A percentile compares a stretch with the other conserved stretches of the same genome.
phyloP scores from a whole-genome alignment of 1,140 invertebrate species.

The Saccostrea cuccullata region DNA sequence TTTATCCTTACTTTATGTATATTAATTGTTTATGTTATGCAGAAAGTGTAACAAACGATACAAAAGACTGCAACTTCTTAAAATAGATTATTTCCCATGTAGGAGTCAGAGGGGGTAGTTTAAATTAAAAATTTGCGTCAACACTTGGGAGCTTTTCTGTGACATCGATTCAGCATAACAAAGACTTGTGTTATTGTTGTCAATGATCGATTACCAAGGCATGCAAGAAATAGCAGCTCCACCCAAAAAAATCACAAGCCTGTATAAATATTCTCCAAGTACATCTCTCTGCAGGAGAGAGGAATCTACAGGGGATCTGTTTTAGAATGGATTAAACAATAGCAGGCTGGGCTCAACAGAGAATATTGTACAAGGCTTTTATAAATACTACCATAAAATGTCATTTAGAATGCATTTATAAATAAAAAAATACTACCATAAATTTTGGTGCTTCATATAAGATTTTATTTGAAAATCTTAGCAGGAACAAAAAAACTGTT shows the following conservation, averaged over 20 bases:
- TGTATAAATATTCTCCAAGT: slow-evolving; percentile 8
- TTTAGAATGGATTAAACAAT: background rate
- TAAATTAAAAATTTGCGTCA: slow-evolving; percentile 24
- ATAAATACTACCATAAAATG: background rate
- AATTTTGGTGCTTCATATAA: background rate
- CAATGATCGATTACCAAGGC: slow-evolving; percentile 18
- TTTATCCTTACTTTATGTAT: background rate
- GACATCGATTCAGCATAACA: slow-evolving; percentile 7
- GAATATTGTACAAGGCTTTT: background rate
- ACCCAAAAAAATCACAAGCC: slow-evolving; percentile 12
- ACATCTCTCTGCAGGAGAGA: background rate
- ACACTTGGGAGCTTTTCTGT: background rate
- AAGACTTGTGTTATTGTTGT: slow-evolving; percentile 19
- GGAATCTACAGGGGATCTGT: background rate
- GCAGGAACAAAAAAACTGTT: background rate
- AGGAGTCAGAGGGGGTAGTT: slow-evolving; percentile 17
- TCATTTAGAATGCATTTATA: background rate
- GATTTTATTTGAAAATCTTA: background rate
- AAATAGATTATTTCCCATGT: background rate
- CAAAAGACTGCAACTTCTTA: background rate
- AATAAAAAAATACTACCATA: background rate
- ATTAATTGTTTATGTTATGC: background rate
- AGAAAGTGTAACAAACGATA: background rate
- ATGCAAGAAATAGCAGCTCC: slow-evolving; percentile 33
- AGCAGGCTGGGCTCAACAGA: background rate